These are phyloP conservation scores for Macrobrachium nipponense DNA, from an alignment of 1,140 invertebrate species.

Conservation along the genomic window DNA sequence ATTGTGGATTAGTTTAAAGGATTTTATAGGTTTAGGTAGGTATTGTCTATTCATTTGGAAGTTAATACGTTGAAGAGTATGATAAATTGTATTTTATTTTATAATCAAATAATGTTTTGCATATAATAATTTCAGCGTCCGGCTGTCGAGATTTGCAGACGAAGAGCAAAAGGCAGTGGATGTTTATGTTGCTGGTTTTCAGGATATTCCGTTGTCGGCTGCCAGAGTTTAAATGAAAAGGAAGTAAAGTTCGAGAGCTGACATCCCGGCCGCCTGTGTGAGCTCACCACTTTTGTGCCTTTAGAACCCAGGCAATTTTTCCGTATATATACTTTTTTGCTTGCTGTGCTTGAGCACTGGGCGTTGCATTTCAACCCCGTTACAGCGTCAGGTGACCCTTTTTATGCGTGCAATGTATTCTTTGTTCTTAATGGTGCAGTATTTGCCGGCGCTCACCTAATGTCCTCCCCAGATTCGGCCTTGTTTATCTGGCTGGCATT, in stretches of 20 bases:
- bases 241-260: constrained; percentile 12
- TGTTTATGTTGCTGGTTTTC: neutral
- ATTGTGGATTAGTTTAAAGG: neutral
- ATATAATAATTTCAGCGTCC: too few species aligned
- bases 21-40: too few species aligned
- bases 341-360: constrained; percentile 6
- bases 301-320: neutral
- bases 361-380: neutral
- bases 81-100: too few species aligned
- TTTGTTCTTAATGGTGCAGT: too few species aligned
- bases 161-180: neutral
- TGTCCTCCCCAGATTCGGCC: too few species aligned
- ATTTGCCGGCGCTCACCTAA: too few species aligned
- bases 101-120: too few species aligned
- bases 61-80: too few species aligned
- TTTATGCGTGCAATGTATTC: too few species aligned
- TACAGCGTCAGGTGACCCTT: neutral
- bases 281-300: constrained; percentile 4
- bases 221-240: neutral
- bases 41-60: too few species aligned
- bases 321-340: neutral
- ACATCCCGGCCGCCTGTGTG: neutral
- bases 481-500: too few species aligned
- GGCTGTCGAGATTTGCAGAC: neutral
- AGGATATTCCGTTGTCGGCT: neutral